Evolutionary conservation across 1,140 invertebrate species (phyloP).

Genomic region (Diorhabda carinulata): DNA sequence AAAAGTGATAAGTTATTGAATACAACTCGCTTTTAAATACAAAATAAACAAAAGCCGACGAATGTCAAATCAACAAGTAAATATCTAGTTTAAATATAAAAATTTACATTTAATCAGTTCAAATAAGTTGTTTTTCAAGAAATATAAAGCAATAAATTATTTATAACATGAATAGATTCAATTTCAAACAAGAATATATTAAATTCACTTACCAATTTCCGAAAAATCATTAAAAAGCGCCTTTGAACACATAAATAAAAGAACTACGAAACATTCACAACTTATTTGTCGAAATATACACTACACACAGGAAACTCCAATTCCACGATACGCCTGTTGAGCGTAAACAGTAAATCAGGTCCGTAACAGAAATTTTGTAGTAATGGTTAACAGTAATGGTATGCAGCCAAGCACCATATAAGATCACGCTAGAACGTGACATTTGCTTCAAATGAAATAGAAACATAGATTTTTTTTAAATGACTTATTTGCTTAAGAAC

Average conservation of each 20-base stretch:
- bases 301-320: conserved; percentile 34
- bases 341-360: conserved; percentile 45
- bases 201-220: conserved; percentile 39
- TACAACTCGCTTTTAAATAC: no score
- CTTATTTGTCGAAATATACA: conserved; percentile 38
- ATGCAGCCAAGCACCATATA: conserved; percentile 12
- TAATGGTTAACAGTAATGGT: conserved; percentile 8
- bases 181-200: neutral
- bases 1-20: neutral
- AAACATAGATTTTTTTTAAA: conserved; percentile 7
- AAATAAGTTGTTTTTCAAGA: no score
- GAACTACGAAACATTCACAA: conserved; percentile 31
- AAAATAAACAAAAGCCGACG: no score
- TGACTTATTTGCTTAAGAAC: conserved; percentile 4
- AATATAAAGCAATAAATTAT: no score
- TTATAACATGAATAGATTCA: no score
- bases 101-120: no score
- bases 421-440: conserved; percentile 13
- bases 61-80: no score
- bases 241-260: conserved; percentile 40
- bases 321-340: conserved; percentile 43
- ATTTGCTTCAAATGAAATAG: conserved; percentile 10
- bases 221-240: conserved; percentile 41
- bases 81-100: no score
- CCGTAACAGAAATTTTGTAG: conserved; percentile 33